Evolutionary conservation across 1,140 invertebrate genomes (phyloP).

Genomic region (Aphis craccivora): DNA sequence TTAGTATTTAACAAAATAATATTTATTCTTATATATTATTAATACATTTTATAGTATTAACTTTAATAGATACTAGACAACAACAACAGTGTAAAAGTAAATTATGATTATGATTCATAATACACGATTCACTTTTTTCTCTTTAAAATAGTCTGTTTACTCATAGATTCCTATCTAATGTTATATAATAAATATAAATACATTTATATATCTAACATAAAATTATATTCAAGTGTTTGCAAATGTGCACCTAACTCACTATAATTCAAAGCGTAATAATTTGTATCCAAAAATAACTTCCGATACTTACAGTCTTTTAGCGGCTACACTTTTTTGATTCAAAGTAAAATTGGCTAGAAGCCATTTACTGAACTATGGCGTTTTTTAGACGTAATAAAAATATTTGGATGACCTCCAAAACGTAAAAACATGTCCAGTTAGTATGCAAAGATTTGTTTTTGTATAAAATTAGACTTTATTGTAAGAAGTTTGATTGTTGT

Average conservation of each 20-base stretch:
- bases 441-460: conserved; percentile 14
- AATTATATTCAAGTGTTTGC: background rate
- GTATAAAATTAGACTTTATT: background rate
- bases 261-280: conserved; percentile 10
- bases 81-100: too few relatives aligned
- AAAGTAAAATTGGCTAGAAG: conserved; percentile 7
- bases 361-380: conserved; percentile 15
- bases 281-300: conserved; percentile 20
- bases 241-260: background rate
- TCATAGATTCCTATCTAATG: background rate
- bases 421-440: background rate
- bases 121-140: background rate
- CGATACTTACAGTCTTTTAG: conserved; percentile 20
- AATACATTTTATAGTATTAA: background rate
- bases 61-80: too few relatives aligned
- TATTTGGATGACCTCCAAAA: conserved; percentile 46
- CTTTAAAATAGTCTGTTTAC: background rate
- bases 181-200: background rate
- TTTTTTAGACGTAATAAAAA: conserved; percentile 43
- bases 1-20: too few relatives aligned
- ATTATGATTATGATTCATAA: too few relatives aligned
- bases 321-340: conserved; percentile 1
- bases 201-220: background rate
- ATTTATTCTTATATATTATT: background rate
- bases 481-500: background rate